Base-by-base conservation (phyloP, 2,797 vertebrate species). In the Balearica regulorum region DNA sequence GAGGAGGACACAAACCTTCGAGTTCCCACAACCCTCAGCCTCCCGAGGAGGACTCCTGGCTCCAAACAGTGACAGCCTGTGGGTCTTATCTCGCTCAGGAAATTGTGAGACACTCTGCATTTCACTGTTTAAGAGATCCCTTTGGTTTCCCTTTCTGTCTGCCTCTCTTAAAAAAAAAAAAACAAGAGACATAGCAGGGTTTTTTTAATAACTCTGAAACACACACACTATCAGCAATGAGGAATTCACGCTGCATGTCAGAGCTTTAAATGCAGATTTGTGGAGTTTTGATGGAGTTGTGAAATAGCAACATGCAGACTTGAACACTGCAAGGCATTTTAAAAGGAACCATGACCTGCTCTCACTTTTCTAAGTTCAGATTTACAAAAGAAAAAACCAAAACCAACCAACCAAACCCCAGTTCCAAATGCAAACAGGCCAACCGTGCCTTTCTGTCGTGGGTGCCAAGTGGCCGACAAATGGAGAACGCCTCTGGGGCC, bases 141-240 rank as follows among this genome's bases (percentile, higher is more conserved):
- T 92, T 60, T 58, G 53, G 64, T n/a, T 21, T 57, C 57, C 29
- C 39, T 77, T 44, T 68, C 61, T 78, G 28, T 37, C 80, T 76
- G 62, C 29, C 21, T 41, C 66, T 62, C 49, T 31, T 26, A 18
- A 20, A 68, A 19, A 51, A 49, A 48, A 70, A 41, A 71, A 41
- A 31, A 35, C 24, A 11, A 33, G 6, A 61, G 8, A 20, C 3
- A 6, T 9, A 46, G 10, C 1, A 0, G 6, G 44, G 33, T 5
- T 4, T 88, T 81, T 88, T 62, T 54, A 90, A 90, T 94, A 95
- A n/a, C 90, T 89, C 76, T 89, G 72, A 84, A 90, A 87, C 24
- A 25, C 28, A 22, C 8, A 24, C 0, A 0, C 62, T 2, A 35
- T 7, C 83, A 83, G 93, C 68, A 77, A 31, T 2, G 57, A 92